Conservation (phyloP, 2,888 invertebrate species). For the Cynaeus angustus region DNA sequence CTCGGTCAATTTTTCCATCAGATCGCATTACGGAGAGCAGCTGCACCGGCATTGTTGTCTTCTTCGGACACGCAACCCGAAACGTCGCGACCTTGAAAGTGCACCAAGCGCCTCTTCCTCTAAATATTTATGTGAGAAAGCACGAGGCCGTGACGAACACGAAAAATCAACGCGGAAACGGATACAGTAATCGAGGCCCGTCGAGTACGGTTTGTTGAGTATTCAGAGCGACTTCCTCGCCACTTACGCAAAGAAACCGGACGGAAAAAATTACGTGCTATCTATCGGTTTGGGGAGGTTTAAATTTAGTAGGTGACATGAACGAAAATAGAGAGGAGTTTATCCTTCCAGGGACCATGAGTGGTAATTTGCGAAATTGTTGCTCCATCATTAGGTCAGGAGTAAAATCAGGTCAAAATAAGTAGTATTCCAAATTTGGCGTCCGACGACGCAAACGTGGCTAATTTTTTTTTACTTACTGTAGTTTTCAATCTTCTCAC, state of each 20-base stretch:
- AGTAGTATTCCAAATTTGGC: no score
- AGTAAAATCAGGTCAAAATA: no score
- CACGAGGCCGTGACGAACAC: constrained; percentile 47
- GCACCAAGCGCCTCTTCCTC: constrained; percentile 34
- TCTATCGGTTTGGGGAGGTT: not conserved
- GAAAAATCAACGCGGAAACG: constrained; percentile 54
- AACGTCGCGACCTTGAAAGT: constrained; percentile 39
- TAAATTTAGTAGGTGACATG: no score
- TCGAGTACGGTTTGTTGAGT: constrained; percentile 53
- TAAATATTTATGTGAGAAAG: constrained; percentile 44
- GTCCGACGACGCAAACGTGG: no score
- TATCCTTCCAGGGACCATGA: no score
- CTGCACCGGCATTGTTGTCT: constrained; percentile 13
- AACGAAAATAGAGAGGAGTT: no score
- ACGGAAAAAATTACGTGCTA: not conserved
- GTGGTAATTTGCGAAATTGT: no score
- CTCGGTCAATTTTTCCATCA: constrained; percentile 11
- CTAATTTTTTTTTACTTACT: no score
- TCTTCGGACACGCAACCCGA: constrained; percentile 17
- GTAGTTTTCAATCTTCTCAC: no score
- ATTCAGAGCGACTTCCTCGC: constrained; percentile 49
- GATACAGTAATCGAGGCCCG: constrained; percentile 53
- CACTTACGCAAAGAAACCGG: constrained; percentile 7
- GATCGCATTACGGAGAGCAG: constrained; percentile 5
- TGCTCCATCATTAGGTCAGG: no score